Evolutionary conservation across 2,888 invertebrate species (phyloP), one percentile per base, ranked within the genome.

Genomic region (Spodoptera exigua): DNA sequence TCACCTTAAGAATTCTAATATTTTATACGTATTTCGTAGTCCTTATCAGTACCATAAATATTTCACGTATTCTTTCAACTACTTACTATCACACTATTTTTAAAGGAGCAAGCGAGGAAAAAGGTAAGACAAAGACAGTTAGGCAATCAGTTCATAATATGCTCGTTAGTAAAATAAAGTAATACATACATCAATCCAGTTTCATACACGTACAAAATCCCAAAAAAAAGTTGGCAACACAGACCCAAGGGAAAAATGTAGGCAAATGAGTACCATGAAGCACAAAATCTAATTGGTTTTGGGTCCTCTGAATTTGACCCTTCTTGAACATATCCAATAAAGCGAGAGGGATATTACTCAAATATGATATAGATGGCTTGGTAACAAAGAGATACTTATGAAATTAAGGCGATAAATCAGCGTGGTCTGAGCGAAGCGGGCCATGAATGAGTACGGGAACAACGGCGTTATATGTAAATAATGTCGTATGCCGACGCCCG

Each of bases 361-460:
- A 86, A 88, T 87, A 88, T 89, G 87, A 89, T 87, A 89, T 89
- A 88, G 88, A 90, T 84, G 87, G 80, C 82, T 78, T 80, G 84
- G 85, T 88, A 91, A 93, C 93, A 93, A 93, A 92, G 91, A 93
- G 92, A 90, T 91, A 92, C 92, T 93, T 93, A 93, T 92, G 92
- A 94, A 93, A 93, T 93, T 93, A 93, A 92, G 88, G 88, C 89
- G 83, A 93, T 93, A 93, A 93, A 93, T 94, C 93, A 92, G 86
- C 83, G 76, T 82, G 83, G 79, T 78, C 81, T 81, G 85, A 82
- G 83, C 84, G 81, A 77, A 84, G 83, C 83, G 81, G 82, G 84
- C 88, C 81, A 88, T 89, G 92, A 92, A 92, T 91, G 93, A 90
- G 86, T 86, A 58, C 80, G 83, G 88, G 90, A 91, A 90, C 90